Base-by-base conservation (phyloP, 1,140 invertebrate genomes). In the Metopolophium dirhodum region DNA sequence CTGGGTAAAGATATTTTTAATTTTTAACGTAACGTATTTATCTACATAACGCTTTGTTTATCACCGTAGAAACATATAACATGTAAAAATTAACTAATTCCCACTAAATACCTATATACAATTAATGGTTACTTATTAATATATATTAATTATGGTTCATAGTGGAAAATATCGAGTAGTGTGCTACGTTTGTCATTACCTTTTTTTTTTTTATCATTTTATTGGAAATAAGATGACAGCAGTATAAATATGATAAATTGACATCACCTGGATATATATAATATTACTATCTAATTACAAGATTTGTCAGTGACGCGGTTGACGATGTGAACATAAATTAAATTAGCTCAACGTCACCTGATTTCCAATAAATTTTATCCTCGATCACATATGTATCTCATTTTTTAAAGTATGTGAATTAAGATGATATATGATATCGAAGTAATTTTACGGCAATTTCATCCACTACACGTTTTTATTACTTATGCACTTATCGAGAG, bases 381-480 rank as follows among this genome's bases (percentile, higher is more conserved):
- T 47, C 85, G 26, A 47, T 47, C 26, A 86, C 85, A 45, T 86
- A 51, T 87, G 30, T 22, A 47, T 87, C 9, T 87, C 3, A 49
- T 49, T 87, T 47, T 11, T 7, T 35, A 22, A 87, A 47, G 30
- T n/a, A 35, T 49, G 14, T 20, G 86, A 87, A 87, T 9, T 49
- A n/a, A n/a, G n/a, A 54, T 37, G 87, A 89, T 89, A 26, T 89
- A 89, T 35, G 47, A 49, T 91, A 49, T 91, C 22, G 68, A 23
- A 51, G n/a, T 92, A 26, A 92, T 92, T 92, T 92, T 92, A 92
- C 68, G 77, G 77, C 51, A 47, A 83, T 92, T 92, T 92, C 45
- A 30, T 51, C n/a, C 9, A 26, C 14, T 83, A 92, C 68, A 92
- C 61, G 68, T 92, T 92, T 82, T 83, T 35, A 82, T 83, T 49